A percentile compares a stretch with the other conserved stretches of the same genome.
These are phyloP conservation scores for Australoheros scitulus DNA, from an alignment of 2,113 vertebrate species.

Conservation along the genomic window DNA sequence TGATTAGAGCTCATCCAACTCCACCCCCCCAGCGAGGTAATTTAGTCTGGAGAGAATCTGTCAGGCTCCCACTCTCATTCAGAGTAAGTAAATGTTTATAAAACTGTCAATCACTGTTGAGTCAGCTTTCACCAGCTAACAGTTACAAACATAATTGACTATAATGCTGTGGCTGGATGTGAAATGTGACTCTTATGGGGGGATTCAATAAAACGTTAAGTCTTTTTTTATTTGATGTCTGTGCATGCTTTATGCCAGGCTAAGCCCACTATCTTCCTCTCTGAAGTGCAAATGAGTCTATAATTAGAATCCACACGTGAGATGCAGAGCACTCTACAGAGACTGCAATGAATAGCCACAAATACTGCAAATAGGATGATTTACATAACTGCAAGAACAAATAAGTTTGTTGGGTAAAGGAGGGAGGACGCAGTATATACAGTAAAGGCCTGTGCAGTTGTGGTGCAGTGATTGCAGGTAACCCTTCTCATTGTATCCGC, in stretches of 20 bases:
- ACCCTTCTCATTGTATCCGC: constrained; percentile 38
- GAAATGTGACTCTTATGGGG: constrained; percentile 26
- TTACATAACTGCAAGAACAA: constrained; percentile 25
- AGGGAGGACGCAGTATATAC: not conserved
- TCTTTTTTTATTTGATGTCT: constrained; percentile 51
- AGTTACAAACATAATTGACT: constrained; percentile 25
- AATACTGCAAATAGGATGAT: constrained; percentile 48
- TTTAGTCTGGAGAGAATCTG: constrained; percentile 55
- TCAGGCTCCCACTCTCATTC: constrained; percentile 45
- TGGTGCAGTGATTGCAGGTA: constrained; percentile 12
- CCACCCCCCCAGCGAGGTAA: constrained; percentile 24
- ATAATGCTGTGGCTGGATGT: constrained; percentile 15
- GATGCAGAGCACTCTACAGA: constrained; percentile 49
- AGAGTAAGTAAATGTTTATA: constrained; percentile 59
- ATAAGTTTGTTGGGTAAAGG: constrained; percentile 16
- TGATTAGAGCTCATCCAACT: constrained; percentile 57
- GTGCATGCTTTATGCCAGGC: constrained; percentile 42
- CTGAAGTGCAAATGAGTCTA: constrained; percentile 75
- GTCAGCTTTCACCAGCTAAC: constrained; percentile 26
- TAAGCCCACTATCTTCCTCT: constrained; percentile 50
- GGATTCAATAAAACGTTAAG: constrained; percentile 42
- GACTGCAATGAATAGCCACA: constrained; percentile 48
- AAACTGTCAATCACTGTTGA: constrained; percentile 43
- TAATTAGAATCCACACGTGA: constrained; percentile 72
- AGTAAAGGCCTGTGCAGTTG: constrained; percentile 22